Conservation (phyloP, 2,888 invertebrate genomes). For the Reticulitermes lucifugus region DNA sequence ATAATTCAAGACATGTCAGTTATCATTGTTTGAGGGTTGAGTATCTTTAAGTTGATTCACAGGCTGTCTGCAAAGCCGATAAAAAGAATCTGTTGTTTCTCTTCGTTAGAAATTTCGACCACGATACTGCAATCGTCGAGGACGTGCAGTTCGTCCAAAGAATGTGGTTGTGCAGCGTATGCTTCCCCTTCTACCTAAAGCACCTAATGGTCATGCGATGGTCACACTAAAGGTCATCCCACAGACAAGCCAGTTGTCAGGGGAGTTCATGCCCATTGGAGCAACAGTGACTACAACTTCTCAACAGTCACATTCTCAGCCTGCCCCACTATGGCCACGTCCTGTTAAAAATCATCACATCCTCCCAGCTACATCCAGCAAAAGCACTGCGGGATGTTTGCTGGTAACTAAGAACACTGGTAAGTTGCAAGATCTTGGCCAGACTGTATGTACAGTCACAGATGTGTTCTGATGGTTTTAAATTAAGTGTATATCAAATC, state of each 20-base stretch:
- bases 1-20: no score
- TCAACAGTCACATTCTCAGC: constrained; percentile 13
- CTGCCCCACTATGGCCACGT: constrained; percentile 11
- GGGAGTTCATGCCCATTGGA: constrained; percentile 51
- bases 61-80: no score
- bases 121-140: constrained; percentile 64
- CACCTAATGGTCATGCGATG: constrained; percentile 65
- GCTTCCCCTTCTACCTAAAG: constrained; percentile 75
- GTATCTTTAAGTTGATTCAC: no score
- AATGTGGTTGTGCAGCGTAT: constrained; percentile 82
- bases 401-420: constrained; percentile 5
- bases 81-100: no score
- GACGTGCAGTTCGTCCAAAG: constrained; percentile 65
- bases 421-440: constrained; percentile 2
- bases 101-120: constrained; percentile 63
- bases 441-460: neutral
- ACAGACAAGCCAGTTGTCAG: constrained; percentile 55
- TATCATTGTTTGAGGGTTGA: no score
- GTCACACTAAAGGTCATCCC: constrained; percentile 62
- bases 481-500: no score
- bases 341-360: constrained; percentile 32
- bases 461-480: no score
- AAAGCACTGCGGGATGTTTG: neutral
- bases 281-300: neutral
- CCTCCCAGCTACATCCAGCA: constrained; percentile 20